Conservation (phyloP, 92 coral and sea anemone species). For the Ricordea florida region DNA sequence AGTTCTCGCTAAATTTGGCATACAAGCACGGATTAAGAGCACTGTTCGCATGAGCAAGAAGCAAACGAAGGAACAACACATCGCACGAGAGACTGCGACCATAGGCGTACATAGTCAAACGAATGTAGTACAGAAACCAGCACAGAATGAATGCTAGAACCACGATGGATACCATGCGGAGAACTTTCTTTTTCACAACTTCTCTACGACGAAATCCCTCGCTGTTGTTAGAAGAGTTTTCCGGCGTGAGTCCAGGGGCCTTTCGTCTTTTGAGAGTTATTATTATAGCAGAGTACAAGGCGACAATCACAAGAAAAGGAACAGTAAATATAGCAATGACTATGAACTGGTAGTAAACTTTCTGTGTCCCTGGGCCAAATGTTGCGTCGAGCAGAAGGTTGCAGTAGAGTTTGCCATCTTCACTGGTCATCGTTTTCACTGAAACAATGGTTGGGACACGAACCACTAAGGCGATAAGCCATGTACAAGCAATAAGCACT, state of each 20-base stretch:
- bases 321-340: constrained; percentile 54
- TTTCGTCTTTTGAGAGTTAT: constrained; percentile 51
- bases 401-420: constrained; percentile 55
- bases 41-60: constrained; percentile 71
- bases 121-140: constrained; percentile 67
- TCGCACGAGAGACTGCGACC: constrained; percentile 51
- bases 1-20: constrained; percentile 62
- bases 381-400: constrained; percentile 50
- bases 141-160: constrained; percentile 66
- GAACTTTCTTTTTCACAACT: constrained; percentile 62
- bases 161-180: constrained; percentile 69
- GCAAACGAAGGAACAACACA: constrained; percentile 51
- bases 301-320: constrained; percentile 53
- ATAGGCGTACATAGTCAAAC: constrained; percentile 57
- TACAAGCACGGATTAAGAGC: constrained; percentile 74
- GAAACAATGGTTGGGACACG: constrained; percentile 66
- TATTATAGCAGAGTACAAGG: constrained; percentile 65
- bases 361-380: constrained; percentile 52
- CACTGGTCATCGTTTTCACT: constrained; percentile 3
- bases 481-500: constrained; percentile 28
- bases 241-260: constrained; percentile 32
- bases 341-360: constrained; percentile 55
- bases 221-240: constrained; percentile 17
- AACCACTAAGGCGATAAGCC: constrained; percentile 59
- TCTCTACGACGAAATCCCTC: constrained; percentile 52